phyloP scores from a whole-genome alignment of 2,888 invertebrate species.

The Cryptus viduatorius region DNA sequence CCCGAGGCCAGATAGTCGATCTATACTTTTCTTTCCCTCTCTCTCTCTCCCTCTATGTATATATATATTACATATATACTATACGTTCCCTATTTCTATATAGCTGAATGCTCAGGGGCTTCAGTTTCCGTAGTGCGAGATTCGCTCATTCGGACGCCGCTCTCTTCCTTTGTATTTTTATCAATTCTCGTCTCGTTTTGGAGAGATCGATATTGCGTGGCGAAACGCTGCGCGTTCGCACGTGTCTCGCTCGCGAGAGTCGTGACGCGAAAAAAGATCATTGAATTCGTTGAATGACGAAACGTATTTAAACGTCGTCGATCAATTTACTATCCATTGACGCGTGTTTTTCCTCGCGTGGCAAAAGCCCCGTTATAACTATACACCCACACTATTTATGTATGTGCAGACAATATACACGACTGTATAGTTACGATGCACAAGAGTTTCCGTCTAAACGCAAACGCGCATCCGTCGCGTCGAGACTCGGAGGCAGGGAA shows the following conservation, averaged over 20 bases:
- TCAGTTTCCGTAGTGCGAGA: not conserved
- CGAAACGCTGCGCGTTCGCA: no score
- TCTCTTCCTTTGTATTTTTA: no score
- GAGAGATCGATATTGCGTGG: no score
- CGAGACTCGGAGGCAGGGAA: slow-evolving; percentile 8
- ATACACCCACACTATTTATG: not conserved
- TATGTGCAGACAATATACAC: not conserved
- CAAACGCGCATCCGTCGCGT: slow-evolving; percentile 30
- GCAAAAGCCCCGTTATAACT: not conserved
- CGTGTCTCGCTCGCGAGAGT: no score
- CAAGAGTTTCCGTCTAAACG: slow-evolving; percentile 50
- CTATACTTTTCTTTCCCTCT: not conserved
- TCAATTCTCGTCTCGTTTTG: no score
- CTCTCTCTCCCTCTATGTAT: no score
- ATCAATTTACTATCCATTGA: slow-evolving; percentile 49
- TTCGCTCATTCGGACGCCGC: no score
- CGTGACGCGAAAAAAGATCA: no score
- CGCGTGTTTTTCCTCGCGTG: slow-evolving; percentile 4
- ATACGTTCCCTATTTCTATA: not conserved
- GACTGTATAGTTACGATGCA: not conserved
- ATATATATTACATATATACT: not conserved
- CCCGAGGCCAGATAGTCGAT: slow-evolving; percentile 31
- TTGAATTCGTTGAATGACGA: no score
- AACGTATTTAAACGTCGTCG: slow-evolving; percentile 42
- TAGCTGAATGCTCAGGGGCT: slow-evolving; percentile 3